A percentile compares a stretch with the other conserved stretches of the same genome.
Evolutionary conservation across 1,140 invertebrate genomes (phyloP).

Genomic region (Orussus abietinus): DNA sequence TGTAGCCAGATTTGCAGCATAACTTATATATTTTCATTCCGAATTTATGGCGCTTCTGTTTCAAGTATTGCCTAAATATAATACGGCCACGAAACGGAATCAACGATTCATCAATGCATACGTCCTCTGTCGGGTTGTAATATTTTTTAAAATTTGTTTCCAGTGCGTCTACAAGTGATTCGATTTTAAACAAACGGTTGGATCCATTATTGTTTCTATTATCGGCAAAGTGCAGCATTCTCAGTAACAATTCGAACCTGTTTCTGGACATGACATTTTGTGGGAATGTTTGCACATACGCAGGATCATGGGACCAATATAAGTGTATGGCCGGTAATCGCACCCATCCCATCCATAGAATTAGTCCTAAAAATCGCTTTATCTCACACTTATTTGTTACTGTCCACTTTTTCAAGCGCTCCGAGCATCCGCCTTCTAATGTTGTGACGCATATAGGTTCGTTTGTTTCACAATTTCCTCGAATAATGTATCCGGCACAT

Average conservation of each 20-base stretch:
- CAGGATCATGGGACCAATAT: conserved; percentile 7
- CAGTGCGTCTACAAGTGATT: conserved; percentile 27
- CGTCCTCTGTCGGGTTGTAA: conserved; percentile 28
- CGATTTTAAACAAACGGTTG: conserved; percentile 34
- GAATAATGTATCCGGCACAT: background rate
- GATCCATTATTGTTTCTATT: conserved; percentile 22
- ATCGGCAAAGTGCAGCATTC: conserved; percentile 39
- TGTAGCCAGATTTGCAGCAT: conserved; percentile 37
- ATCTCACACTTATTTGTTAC: conserved; percentile 13
- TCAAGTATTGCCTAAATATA: conserved; percentile 40
- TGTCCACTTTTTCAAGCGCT: conserved; percentile 4
- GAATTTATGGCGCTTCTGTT: conserved; percentile 43
- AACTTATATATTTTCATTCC: conserved; percentile 46
- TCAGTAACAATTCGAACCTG: conserved; percentile 37
- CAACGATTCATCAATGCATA: conserved; percentile 45
- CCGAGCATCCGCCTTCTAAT: background rate
- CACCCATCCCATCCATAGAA: conserved; percentile 13
- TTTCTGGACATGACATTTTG: conserved; percentile 32
- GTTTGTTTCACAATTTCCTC: conserved; percentile 1
- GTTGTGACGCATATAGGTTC: conserved; percentile 2
- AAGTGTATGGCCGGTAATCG: background rate
- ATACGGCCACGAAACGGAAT: conserved; percentile 43
- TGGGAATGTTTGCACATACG: conserved; percentile 8
- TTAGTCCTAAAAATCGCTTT: conserved; percentile 10
- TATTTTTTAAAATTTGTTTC: conserved; percentile 29